Evolutionary conservation across 2,888 invertebrate species (phyloP).

Genomic region (Camponotus fellah): DNA sequence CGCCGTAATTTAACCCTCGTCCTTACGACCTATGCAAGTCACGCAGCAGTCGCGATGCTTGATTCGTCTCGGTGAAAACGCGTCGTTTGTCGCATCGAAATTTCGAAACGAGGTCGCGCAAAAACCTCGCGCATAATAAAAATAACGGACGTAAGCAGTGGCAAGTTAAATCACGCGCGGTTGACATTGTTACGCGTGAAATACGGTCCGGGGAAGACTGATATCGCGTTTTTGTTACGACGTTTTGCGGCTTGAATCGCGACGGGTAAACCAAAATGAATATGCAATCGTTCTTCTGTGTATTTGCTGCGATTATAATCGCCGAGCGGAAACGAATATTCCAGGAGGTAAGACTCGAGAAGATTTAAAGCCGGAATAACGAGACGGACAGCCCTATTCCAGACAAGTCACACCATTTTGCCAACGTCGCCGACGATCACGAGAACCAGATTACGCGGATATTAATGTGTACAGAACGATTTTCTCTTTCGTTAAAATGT

Average conservation of each 20-base stretch:
- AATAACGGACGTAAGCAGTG: slow-evolving; percentile 58
- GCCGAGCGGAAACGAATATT: slow-evolving; percentile 10
- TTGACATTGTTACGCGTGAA: slow-evolving; percentile 32
- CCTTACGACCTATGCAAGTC: neutral
- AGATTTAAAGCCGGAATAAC: slow-evolving; percentile 26
- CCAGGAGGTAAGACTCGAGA: slow-evolving; percentile 6
- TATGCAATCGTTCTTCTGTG: slow-evolving; percentile 61
- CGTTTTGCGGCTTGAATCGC: slow-evolving; percentile 18
- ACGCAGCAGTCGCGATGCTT: slow-evolving; percentile 2
- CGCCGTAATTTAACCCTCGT: slow-evolving; percentile 12
- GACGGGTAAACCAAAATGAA: slow-evolving; percentile 63
- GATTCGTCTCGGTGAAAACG: neutral
- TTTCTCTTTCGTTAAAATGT: neutral
- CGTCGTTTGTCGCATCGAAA: neutral
- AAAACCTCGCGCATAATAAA: slow-evolving; percentile 55
- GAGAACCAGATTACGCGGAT: neutral
- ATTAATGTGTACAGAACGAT: neutral
- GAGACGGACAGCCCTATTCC: slow-evolving; percentile 4
- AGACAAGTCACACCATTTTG: neutral
- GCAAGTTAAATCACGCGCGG: slow-evolving; percentile 58
- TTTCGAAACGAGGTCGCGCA: slow-evolving; percentile 40
- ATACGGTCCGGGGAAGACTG: slow-evolving; percentile 43
- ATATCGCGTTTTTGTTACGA: slow-evolving; percentile 56
- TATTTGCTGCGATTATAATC: slow-evolving; percentile 55
- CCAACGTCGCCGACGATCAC: neutral